phyloP scores from a whole-genome alignment of 2,888 invertebrate species.

The Pandemis corylana region DNA sequence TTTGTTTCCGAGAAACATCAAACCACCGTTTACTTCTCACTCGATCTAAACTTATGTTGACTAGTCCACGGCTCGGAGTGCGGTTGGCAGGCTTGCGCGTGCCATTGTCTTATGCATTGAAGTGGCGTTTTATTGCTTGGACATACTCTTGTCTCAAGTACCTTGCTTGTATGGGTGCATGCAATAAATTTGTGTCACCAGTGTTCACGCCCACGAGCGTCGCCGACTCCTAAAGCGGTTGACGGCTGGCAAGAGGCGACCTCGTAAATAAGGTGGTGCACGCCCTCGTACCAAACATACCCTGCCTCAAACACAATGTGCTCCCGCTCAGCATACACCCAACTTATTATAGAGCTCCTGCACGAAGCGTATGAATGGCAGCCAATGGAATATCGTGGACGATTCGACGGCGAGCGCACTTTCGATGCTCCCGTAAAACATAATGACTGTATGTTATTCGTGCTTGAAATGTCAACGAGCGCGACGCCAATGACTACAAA shows the following conservation, averaged over 20 bases:
- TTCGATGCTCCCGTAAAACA: slow-evolving; percentile 29
- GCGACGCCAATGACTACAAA: background rate
- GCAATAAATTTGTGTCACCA: slow-evolving; percentile 69
- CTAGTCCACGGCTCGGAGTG: slow-evolving; percentile 54
- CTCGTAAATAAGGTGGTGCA: slow-evolving; percentile 68
- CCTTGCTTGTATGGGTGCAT: slow-evolving; percentile 59
- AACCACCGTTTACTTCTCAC: slow-evolving; percentile 16
- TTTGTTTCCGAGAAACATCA: slow-evolving; percentile 12
- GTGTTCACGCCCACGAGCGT: slow-evolving; percentile 66
- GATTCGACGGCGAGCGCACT: slow-evolving; percentile 8
- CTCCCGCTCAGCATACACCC: slow-evolving; percentile 29
- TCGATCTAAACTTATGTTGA: slow-evolving; percentile 49
- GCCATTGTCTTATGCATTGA: slow-evolving; percentile 69
- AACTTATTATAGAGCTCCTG: slow-evolving; percentile 32
- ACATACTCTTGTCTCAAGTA: slow-evolving; percentile 53
- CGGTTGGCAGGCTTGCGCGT: slow-evolving; percentile 42
- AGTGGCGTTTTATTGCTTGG: slow-evolving; percentile 71
- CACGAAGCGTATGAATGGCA: background rate
- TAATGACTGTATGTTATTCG: slow-evolving; percentile 32
- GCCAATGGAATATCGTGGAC: slow-evolving; percentile 3
- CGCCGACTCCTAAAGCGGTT: slow-evolving; percentile 71
- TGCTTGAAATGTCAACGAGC: slow-evolving; percentile 18
- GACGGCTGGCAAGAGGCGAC: slow-evolving; percentile 62
- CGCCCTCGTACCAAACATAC: slow-evolving; percentile 49
- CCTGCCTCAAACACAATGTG: slow-evolving; percentile 39